These are phyloP conservation scores for Toxonevra muliebris DNA, from an alignment of 2,888 invertebrate genomes.

Conservation along the genomic window DNA sequence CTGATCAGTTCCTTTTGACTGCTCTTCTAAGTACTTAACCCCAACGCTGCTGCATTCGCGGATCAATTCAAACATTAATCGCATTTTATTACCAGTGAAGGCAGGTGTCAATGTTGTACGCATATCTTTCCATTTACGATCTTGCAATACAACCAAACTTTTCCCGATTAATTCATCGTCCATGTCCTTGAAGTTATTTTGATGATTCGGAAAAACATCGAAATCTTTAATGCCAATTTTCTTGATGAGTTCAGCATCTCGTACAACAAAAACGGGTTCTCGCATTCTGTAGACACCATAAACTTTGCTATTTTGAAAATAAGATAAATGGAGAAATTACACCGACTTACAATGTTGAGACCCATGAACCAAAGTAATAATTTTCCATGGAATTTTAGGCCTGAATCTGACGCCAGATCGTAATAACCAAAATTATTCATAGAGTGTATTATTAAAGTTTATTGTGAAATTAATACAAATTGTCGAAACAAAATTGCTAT, in stretches of 20 bases:
- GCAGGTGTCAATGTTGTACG: conserved; percentile 62
- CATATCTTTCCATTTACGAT: conserved; percentile 63
- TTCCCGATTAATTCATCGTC: conserved; percentile 65
- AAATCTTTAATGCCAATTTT: conserved; percentile 69
- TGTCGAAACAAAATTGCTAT: too few species aligned
- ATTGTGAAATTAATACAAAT: too few species aligned
- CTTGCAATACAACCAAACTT: conserved; percentile 65
- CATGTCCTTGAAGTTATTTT: conserved; percentile 55
- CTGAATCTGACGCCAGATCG: too few species aligned
- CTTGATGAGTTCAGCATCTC: conserved; percentile 68
- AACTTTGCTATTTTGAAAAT: conserved; percentile 54
- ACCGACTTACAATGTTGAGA: too few species aligned
- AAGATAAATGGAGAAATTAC: too few species aligned
- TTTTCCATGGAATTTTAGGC: too few species aligned
- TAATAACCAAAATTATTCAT: too few species aligned
- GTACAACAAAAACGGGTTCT: conserved; percentile 62
- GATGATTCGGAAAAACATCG: conserved; percentile 68
- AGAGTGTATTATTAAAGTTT: too few species aligned
- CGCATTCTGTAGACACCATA: conserved; percentile 66
- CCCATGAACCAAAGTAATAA: too few species aligned
- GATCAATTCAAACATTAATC: conserved; percentile 63
- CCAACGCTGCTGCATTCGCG: conserved; percentile 51
- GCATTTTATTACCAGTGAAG: conserved; percentile 66
- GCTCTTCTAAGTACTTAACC: conserved; percentile 43
- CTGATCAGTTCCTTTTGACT: conserved; percentile 19